Conservation (phyloP, 2,113 vertebrate genomes). For the Amia ocellicauda region DNA sequence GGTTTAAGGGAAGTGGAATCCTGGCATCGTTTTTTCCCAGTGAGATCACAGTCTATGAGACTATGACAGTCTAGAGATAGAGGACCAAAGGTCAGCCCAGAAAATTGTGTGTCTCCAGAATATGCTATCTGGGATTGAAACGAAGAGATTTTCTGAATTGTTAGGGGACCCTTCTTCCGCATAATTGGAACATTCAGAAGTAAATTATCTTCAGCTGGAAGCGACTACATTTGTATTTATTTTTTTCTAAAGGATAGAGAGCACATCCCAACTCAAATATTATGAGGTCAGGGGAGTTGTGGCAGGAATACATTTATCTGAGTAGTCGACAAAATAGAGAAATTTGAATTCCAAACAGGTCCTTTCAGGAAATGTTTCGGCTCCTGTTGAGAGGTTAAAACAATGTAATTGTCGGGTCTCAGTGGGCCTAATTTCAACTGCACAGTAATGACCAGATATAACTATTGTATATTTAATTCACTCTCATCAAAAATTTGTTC, state of each 20-base stretch:
- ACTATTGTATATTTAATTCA: not conserved
- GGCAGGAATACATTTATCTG: slow-evolving; percentile 36
- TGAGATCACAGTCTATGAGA: slow-evolving; percentile 33
- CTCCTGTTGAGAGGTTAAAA: slow-evolving; percentile 1
- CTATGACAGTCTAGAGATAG: slow-evolving; percentile 28
- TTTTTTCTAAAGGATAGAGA: slow-evolving; percentile 26
- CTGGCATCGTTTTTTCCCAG: slow-evolving; percentile 28
- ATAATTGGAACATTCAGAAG: slow-evolving; percentile 53
- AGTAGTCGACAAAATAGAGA: slow-evolving; percentile 28
- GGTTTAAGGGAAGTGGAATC: slow-evolving; percentile 46
- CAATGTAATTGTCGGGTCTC: not conserved
- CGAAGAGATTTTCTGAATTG: slow-evolving; percentile 31
- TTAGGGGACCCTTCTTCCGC: slow-evolving; percentile 35
- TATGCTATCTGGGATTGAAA: slow-evolving; percentile 49
- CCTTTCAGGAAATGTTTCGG: not conserved
- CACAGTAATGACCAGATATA: not conserved
- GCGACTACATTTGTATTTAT: slow-evolving; percentile 18
- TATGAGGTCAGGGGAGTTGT: slow-evolving; percentile 27
- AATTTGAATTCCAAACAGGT: slow-evolving; percentile 54
- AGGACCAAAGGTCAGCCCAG: slow-evolving; percentile 46
- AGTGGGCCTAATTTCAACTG: not conserved
- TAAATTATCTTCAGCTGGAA: slow-evolving; percentile 63
- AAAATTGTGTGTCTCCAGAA: slow-evolving; percentile 45
- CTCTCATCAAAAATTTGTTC: not conserved
- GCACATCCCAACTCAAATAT: slow-evolving; percentile 30